phyloP scores from a whole-genome alignment of 2,113 vertebrate species.

The Rhadina sibilatrix region DNA sequence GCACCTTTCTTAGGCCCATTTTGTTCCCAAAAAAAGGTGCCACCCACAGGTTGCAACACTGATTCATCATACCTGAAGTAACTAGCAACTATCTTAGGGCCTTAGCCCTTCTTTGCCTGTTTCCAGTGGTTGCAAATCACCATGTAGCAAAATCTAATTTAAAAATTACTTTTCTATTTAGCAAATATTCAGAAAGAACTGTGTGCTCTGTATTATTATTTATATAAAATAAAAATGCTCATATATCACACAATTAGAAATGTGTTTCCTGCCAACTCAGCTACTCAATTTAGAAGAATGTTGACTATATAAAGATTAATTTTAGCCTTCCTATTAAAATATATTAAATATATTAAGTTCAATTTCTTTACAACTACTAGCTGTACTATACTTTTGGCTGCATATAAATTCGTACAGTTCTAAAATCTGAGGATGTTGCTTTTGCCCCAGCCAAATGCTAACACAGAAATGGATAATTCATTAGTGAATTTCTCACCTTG shows the following conservation, averaged over 20 bases:
- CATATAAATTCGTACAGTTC: background rate
- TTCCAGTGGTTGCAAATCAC: background rate
- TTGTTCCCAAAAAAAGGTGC: background rate
- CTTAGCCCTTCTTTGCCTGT: background rate
- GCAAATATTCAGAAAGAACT: background rate
- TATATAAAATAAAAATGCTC: background rate
- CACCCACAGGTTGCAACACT: background rate
- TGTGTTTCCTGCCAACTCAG: background rate
- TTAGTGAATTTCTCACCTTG: background rate
- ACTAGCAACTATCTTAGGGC: background rate
- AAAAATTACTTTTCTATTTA: background rate
- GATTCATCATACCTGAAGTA: background rate
- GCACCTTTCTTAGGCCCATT: accelerated
- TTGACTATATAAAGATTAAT: background rate
- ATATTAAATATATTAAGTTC: background rate
- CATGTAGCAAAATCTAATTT: background rate
- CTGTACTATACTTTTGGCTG: background rate
- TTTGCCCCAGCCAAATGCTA: background rate
- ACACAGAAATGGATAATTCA: background rate
- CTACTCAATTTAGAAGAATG: background rate
- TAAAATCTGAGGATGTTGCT: background rate
- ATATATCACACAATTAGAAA: background rate
- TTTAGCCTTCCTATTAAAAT: background rate
- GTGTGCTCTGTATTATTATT: background rate
- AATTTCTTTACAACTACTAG: background rate